Conservation (phyloP, 2,113 vertebrate genomes). For the Anarrhichthys ocellatus region DNA sequence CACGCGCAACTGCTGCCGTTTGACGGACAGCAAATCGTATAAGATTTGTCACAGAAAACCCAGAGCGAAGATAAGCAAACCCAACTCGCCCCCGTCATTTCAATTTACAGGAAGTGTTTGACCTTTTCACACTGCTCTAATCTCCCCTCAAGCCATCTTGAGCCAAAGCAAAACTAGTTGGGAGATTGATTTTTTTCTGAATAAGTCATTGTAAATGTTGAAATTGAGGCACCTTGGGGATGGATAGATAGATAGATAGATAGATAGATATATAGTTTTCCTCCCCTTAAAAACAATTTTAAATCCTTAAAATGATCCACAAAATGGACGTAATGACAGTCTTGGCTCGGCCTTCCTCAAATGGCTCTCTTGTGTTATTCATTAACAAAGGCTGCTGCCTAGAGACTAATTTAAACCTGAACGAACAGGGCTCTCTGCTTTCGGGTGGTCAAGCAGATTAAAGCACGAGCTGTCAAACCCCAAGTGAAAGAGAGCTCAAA, state of each 20-base stretch:
- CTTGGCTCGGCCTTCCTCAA: conserved; percentile 14
- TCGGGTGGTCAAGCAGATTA: background rate
- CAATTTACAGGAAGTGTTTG: background rate
- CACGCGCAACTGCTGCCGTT: background rate
- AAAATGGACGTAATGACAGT: conserved; percentile 38
- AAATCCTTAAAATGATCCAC: conserved; percentile 32
- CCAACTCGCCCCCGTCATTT: conserved; percentile 15
- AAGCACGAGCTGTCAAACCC: conserved; percentile 26
- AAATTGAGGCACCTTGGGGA: background rate
- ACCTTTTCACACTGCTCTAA: conserved; percentile 35
- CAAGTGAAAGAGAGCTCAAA: conserved; percentile 18
- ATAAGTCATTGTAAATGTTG: background rate
- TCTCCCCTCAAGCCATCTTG: background rate
- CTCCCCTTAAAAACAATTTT: background rate
- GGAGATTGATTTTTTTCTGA: background rate
- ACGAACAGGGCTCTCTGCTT: conserved; percentile 7
- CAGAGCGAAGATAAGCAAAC: background rate
- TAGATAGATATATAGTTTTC: background rate
- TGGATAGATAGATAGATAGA: too few relatives aligned
- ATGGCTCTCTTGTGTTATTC: conserved; percentile 42
- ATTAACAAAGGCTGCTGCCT: conserved; percentile 47
- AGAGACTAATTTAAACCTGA: conserved; percentile 35
- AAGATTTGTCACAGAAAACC: conserved; percentile 4
- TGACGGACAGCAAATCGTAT: conserved; percentile 21
- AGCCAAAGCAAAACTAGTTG: background rate